Evolutionary conservation across 2,113 vertebrate genomes (phyloP).

Genomic region (Phylloscopus trochiloides): DNA sequence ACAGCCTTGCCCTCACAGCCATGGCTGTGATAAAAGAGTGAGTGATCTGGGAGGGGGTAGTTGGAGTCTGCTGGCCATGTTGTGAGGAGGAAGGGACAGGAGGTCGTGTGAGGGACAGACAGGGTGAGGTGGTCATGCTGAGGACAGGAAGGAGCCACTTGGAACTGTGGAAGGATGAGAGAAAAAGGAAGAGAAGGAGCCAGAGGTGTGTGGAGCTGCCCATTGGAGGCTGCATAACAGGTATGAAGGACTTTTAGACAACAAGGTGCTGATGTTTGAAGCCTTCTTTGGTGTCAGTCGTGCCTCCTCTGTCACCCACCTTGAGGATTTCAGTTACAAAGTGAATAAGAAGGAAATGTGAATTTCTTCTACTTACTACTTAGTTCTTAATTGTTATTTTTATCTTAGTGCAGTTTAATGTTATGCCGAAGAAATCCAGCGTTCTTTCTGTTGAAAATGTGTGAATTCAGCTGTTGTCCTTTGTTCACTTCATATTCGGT

Average conservation of each 20-base stretch:
- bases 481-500: neutral
- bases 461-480: neutral
- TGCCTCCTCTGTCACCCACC: neutral
- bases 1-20: neutral
- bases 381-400: neutral
- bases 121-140: neutral
- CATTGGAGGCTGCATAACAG: neutral
- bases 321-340: neutral
- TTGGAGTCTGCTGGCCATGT: neutral
- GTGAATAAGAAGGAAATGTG: neutral
- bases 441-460: neutral
- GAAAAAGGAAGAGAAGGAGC: neutral
- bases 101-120: neutral
- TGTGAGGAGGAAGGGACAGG: neutral
- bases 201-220: neutral
- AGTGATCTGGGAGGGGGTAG: too few relatives aligned
- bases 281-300: neutral
- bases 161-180: neutral
- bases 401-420: neutral
- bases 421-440: neutral
- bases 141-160: neutral
- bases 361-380: neutral
- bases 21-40: neutral
- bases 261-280: neutral
- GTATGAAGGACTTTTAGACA: neutral